These are phyloP conservation scores for Fundulus diaphanus DNA, from an alignment of 2,797 vertebrate genomes.

Conservation along the genomic window DNA sequence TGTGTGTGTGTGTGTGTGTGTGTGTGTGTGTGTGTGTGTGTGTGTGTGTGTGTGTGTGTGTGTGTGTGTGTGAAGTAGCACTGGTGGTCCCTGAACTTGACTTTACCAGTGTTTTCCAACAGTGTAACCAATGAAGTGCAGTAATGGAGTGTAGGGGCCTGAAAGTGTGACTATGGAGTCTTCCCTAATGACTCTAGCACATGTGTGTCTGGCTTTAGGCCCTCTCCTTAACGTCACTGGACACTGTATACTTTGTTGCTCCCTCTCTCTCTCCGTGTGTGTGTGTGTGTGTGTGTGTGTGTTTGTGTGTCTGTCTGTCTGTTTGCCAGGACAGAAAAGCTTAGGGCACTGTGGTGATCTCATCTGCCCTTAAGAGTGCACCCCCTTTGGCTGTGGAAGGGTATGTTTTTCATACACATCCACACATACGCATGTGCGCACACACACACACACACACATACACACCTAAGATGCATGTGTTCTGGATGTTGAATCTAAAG, in stretches of 20 bases:
- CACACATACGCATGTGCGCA: conserved; percentile 24
- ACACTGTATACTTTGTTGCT: conserved; percentile 68
- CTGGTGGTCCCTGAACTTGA: conserved; percentile 66
- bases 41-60: neutral
- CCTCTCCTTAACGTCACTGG: conserved; percentile 77
- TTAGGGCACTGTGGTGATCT: conserved; percentile 70
- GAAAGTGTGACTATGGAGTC: conserved; percentile 72
- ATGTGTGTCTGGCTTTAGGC: conserved; percentile 77
- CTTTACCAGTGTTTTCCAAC: conserved; percentile 60
- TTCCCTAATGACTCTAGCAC: conserved; percentile 78
- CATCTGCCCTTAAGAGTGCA: conserved; percentile 71
- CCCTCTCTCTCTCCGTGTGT: no score
- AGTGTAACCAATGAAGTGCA: conserved; percentile 64
- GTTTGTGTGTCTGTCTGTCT: conserved; percentile 35
- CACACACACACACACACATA: conserved; percentile 19
- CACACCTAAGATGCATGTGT: conserved; percentile 6
- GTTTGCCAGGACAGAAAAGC: conserved; percentile 59
- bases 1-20: neutral
- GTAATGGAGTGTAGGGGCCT: conserved; percentile 70
- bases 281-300: conserved; percentile 36
- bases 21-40: neutral
- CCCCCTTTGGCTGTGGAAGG: conserved; percentile 53
- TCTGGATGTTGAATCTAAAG: conserved; percentile 32
- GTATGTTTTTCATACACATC: conserved; percentile 33
- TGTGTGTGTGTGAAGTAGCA: conserved; percentile 21